Base-by-base conservation (phyloP, 2,888 invertebrate genomes). In the Lingula anatina region DNA sequence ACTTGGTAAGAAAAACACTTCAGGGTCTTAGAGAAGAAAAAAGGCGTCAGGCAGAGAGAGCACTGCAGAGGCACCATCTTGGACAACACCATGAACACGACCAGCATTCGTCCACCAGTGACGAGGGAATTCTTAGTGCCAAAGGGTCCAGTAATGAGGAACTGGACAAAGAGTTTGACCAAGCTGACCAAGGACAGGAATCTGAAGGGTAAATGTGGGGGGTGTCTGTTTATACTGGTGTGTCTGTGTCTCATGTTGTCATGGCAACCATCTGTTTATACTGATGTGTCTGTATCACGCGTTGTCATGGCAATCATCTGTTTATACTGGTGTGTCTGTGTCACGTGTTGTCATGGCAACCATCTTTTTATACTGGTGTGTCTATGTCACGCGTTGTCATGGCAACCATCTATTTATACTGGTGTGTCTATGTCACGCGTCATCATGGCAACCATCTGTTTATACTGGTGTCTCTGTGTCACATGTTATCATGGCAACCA, bases 1-100 rank as follows among this genome's bases (percentile, higher is more conserved):
- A 81, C 61, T 72, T 84, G 36, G 80, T 86, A 1, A 78, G 88
- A 54, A 80, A 81, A 65, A 75, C 78, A n/a, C n/a, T n/a, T n/a
- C n/a, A n/a, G n/a, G n/a, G 46, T 37, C 35, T 43, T 35, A 41
- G 7, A 38, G 46, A 50, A 41, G 43, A n/a, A n/a, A 15, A 31
- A 31, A 15, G 38, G 27, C 40, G 20, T 36, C 40, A 25, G 38
- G 9, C 41, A 7, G 45, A 49, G 26, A 49, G 53, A 21, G 46
- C 57, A 46, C 50, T 23, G 12, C 25, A 27, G 25, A 28, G 36
- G 23, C 40, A 47, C 36, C 46, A 48, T 37, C 39, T 28, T 20
- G 45, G 56, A 18, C 65, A 70, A 25, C 43, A 43, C n/a, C n/a
- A n/a, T n/a, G n/a, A n/a, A n/a, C n/a, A n/a, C n/a, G n/a, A 77